Evolutionary conservation across 1,140 invertebrate species (phyloP).

Genomic region (Drosophila saltans): DNA sequence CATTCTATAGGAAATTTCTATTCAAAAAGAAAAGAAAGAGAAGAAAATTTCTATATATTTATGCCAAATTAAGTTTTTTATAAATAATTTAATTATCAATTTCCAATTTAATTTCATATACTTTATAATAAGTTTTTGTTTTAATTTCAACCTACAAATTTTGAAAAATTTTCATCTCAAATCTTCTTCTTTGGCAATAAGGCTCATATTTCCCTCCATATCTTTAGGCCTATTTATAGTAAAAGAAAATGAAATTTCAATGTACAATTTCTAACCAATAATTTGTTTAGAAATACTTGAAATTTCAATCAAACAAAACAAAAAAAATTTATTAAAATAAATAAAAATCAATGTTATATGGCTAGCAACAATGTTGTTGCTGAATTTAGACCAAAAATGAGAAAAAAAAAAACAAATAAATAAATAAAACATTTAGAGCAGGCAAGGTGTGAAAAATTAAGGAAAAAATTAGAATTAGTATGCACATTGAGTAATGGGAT

Average conservation of each 20-base stretch:
- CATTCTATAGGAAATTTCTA: too few relatives aligned
- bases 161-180: too few relatives aligned
- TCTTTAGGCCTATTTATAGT: not conserved
- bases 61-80: too few relatives aligned
- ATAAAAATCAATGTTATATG: constrained; percentile 38
- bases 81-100: too few relatives aligned
- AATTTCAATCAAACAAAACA: constrained; percentile 13
- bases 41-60: too few relatives aligned
- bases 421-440: not conserved
- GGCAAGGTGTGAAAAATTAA: constrained; percentile 3
- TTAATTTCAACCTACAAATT: too few relatives aligned
- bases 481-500: not conserved
- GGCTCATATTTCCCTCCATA: constrained; percentile 1
- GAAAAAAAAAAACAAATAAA: constrained; percentile 9
- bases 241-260: not conserved
- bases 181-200: too few relatives aligned
- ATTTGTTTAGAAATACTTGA: constrained; percentile 39
- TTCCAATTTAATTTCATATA: too few relatives aligned
- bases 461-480: not conserved
- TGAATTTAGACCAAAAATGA: constrained; percentile 3
- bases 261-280: not conserved
- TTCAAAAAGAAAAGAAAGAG: too few relatives aligned
- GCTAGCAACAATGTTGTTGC: constrained; percentile 7
- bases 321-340: constrained; percentile 7
- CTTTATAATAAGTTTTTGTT: too few relatives aligned